Percentiles rank a stretch among this genome's conserved stretches.
Conservation (phyloP, 2,797 vertebrate genomes). For the Heliangelus exortis region DNA sequence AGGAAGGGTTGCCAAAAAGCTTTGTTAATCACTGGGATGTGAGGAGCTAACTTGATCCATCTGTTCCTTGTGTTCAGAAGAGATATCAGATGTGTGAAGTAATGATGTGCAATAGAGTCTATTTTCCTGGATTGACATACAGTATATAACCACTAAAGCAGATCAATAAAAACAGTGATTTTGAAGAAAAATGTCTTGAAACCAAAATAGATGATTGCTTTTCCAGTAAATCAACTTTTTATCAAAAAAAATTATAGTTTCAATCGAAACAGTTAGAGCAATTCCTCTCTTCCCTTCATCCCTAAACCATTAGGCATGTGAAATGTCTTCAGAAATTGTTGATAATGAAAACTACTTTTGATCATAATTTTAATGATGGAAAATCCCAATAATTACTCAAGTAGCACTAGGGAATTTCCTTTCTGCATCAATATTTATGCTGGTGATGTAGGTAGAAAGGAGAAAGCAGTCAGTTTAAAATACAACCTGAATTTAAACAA, state of each 20-base stretch:
- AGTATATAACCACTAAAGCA: neutral
- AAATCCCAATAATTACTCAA: neutral
- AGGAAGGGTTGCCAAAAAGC: neutral
- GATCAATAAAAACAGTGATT: slow-evolving; percentile 36
- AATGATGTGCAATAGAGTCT: neutral
- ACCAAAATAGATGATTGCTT: slow-evolving; percentile 21
- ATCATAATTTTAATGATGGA: neutral
- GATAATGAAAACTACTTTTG: neutral
- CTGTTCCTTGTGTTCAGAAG: neutral
- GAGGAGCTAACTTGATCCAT: neutral
- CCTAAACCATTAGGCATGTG: neutral
- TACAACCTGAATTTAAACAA: neutral
- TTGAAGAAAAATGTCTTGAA: slow-evolving; percentile 23
- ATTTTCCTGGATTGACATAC: slow-evolving; percentile 18
- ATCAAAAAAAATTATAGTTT: neutral
- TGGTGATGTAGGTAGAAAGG: neutral
- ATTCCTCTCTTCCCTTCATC: neutral
- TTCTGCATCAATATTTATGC: neutral
- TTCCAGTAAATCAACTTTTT: slow-evolving; percentile 9
- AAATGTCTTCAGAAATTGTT: neutral
- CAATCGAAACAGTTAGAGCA: neutral
- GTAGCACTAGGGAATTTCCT: neutral
- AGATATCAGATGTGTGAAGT: neutral
- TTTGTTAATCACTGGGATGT: neutral
- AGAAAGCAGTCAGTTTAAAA: neutral